Evolutionary conservation across 1,140 invertebrate species (phyloP), one percentile per base, ranked within the genome.

Genomic region (Cydia strobilella): DNA sequence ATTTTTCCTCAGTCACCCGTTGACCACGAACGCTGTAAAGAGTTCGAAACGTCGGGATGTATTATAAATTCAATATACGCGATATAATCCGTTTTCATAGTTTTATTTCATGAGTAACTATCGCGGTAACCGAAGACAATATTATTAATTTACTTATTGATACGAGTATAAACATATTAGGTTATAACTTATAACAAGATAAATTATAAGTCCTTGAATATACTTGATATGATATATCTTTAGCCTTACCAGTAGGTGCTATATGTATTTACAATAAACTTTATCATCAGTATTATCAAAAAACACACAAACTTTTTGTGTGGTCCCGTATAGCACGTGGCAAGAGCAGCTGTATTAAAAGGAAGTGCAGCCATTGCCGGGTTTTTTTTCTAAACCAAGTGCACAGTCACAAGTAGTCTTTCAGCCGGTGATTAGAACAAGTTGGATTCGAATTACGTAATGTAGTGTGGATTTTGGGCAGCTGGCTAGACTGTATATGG

Each of bases 331-430:
- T 72, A 72, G 71, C 71, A 72, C 71, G 71, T 72, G 71, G 35
- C n/a, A 72, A 18, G 75, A 76, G 77, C 77, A 76, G 77, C 74
- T 51, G 6, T 73, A 79, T 71, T 75, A 79, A 76, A 71, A 73
- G 77, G 77, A 79, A 79, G 77, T 74, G 73, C 73, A 73, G 72
- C 74, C 75, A 76, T 78, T 74, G 45, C 42, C 69, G 54, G 73
- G 15, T 42, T 73, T 76, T 76, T 74, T 74, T 74, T 51, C 71
- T 72, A 72, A 72, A 48, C 71, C 71, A 72, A 72, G 71, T 72
- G 71, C 71, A 72, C 71, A 72, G 71, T 72, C 71, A 72, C 45
- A 72, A 51, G 39, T 72, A 48, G 39, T 72, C 51, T 6, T 20
- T 23, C 71, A 72, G 39, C 71, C 71, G 39, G 39, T 66, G 77